Percentiles rank a stretch among this genome's conserved stretches.
Evolutionary conservation across 2,888 invertebrate species (phyloP).

Genomic region (Caenorhabditis doughertyi): DNA sequence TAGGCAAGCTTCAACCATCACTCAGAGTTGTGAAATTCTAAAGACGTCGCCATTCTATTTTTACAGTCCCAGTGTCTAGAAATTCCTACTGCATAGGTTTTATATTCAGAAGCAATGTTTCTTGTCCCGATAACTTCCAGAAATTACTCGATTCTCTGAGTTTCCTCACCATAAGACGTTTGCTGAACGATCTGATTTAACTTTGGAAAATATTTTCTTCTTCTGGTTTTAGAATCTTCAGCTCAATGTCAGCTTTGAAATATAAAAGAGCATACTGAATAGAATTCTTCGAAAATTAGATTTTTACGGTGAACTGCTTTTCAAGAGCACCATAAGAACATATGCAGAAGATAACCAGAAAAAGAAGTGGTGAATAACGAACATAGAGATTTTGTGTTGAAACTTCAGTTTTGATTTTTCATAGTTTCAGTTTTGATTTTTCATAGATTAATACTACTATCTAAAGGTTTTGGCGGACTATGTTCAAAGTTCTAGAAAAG

Average conservation of each 20-base stretch:
- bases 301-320: conserved; percentile 55
- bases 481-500: conserved; percentile 10
- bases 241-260: not conserved
- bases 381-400: not conserved
- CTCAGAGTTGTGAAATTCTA: not conserved
- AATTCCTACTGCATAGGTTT: too few relatives aligned
- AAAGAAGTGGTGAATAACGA: not conserved
- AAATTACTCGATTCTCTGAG: too few relatives aligned
- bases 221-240: too few relatives aligned
- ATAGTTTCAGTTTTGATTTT: too few relatives aligned
- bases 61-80: too few relatives aligned
- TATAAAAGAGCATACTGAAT: conserved; percentile 25
- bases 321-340: conserved; percentile 25
- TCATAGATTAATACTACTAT: not conserved
- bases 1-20: not conserved
- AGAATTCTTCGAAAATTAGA: conserved; percentile 33
- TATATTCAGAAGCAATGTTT: too few relatives aligned
- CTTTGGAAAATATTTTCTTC: too few relatives aligned
- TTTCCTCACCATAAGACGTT: too few relatives aligned
- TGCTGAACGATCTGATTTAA: too few relatives aligned
- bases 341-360: conserved; percentile 13
- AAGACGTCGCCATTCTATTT: too few relatives aligned
- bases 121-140: too few relatives aligned
- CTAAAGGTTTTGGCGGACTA: not conserved
- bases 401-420: too few relatives aligned